A percentile compares a stretch with the other conserved stretches of the same genome.
Evolutionary conservation across 2,888 invertebrate genomes (phyloP).

Genomic region (Drosophila subquinaria): DNA sequence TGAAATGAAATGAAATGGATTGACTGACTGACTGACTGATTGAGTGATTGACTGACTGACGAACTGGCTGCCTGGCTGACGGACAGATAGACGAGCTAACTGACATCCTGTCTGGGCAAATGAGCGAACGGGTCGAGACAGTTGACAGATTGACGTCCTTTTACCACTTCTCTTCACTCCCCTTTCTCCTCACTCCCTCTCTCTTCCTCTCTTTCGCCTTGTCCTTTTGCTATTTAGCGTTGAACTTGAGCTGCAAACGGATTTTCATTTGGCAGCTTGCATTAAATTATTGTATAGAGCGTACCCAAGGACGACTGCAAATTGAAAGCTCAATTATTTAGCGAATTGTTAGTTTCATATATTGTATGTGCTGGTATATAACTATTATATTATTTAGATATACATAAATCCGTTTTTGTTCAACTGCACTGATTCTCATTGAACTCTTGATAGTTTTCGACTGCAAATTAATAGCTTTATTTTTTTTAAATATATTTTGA

Average conservation of each 20-base stretch:
- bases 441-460: background rate
- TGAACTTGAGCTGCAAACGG: slow-evolving; percentile 61
- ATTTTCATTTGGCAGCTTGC: slow-evolving; percentile 77
- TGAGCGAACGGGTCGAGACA: slow-evolving; percentile 76
- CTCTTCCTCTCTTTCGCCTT: slow-evolving; percentile 2
- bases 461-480: too few species aligned
- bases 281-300: slow-evolving; percentile 66
- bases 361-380: background rate
- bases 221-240: slow-evolving; percentile 46
- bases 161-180: slow-evolving; percentile 17
- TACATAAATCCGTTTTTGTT: background rate
- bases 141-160: slow-evolving; percentile 79
- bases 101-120: slow-evolving; percentile 80
- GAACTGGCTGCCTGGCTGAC: slow-evolving; percentile 38
- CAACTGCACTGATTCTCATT: background rate
- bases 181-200: slow-evolving; percentile 13
- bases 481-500: too few species aligned
- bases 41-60: slow-evolving; percentile 39
- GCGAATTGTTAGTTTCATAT: background rate
- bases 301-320: slow-evolving; percentile 66
- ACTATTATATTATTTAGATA: background rate
- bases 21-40: slow-evolving; percentile 45
- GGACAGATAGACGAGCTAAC: slow-evolving; percentile 43
- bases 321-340: slow-evolving; percentile 7
- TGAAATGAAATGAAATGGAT: slow-evolving; percentile 29